Evolutionary conservation across 2,113 vertebrate species (phyloP).

Genomic region (Psilopsiagon aymara): DNA sequence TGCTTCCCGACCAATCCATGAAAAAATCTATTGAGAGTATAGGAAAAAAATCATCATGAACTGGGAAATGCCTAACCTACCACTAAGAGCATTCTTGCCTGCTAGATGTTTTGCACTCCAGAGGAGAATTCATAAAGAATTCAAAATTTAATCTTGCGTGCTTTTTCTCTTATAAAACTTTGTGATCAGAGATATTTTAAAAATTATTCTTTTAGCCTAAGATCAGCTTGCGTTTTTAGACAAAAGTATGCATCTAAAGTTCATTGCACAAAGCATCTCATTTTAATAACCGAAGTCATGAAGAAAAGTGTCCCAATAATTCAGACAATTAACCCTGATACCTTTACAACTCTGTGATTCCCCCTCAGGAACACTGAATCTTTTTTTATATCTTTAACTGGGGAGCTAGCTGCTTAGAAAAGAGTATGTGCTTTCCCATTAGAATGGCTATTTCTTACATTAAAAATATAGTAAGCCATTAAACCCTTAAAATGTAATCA

Average conservation of each 20-base stretch:
- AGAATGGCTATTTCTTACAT: constrained; percentile 15
- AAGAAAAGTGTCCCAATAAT: constrained; percentile 29
- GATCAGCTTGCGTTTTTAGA: background rate
- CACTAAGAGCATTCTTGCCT: background rate
- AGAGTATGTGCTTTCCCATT: background rate
- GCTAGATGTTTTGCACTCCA: background rate
- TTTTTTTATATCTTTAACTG: background rate
- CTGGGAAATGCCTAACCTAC: background rate
- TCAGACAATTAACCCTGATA: constrained; percentile 53
- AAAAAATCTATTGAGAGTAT: constrained; percentile 66
- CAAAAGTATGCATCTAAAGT: background rate
- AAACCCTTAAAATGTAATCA: constrained; percentile 9
- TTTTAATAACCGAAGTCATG: constrained; percentile 45
- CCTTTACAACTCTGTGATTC: background rate
- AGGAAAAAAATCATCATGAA: background rate
- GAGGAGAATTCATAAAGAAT: background rate
- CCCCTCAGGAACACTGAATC: constrained; percentile 25
- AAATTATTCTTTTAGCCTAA: background rate
- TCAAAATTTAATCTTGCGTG: background rate
- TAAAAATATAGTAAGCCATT: constrained; percentile 32
- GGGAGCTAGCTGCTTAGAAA: background rate
- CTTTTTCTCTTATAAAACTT: background rate
- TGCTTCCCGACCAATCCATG: constrained; percentile 76
- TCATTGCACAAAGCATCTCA: background rate
- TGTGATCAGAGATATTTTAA: background rate